phyloP scores from a whole-genome alignment of 2,888 invertebrate genomes.

The Chrysolina haemoptera region DNA sequence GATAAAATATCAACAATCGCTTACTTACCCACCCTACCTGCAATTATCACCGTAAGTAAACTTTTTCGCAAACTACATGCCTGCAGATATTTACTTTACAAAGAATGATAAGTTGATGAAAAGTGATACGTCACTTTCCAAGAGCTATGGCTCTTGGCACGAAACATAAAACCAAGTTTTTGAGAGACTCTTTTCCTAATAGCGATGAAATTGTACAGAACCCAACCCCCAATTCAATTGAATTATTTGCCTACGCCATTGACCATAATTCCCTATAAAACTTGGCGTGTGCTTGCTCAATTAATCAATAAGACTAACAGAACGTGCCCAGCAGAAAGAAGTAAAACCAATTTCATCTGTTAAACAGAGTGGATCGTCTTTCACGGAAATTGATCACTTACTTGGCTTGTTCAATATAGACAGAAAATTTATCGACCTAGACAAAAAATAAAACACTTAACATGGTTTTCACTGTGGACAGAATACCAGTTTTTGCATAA shows the following conservation, averaged over 20 bases:
- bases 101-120: too few relatives aligned
- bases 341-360: constrained; percentile 23
- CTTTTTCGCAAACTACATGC: too few relatives aligned
- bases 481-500: background rate
- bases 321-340: constrained; percentile 24
- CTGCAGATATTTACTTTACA: too few relatives aligned
- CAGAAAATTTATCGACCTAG: background rate
- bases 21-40: too few relatives aligned
- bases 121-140: too few relatives aligned
- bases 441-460: background rate
- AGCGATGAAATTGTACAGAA: background rate
- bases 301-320: constrained; percentile 33
- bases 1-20: too few relatives aligned
- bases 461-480: background rate
- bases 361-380: constrained; percentile 26
- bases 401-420: background rate
- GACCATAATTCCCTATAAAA: constrained; percentile 30
- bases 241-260: constrained; percentile 6
- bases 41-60: too few relatives aligned
- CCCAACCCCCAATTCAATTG: background rate
- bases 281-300: constrained; percentile 27
- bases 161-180: too few relatives aligned
- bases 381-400: constrained; percentile 22
- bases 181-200: too few relatives aligned
- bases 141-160: too few relatives aligned